Evolutionary conservation across 2,113 vertebrate genomes (phyloP), one percentile per base, ranked within the genome.

Genomic region (Albula goreensis): DNA sequence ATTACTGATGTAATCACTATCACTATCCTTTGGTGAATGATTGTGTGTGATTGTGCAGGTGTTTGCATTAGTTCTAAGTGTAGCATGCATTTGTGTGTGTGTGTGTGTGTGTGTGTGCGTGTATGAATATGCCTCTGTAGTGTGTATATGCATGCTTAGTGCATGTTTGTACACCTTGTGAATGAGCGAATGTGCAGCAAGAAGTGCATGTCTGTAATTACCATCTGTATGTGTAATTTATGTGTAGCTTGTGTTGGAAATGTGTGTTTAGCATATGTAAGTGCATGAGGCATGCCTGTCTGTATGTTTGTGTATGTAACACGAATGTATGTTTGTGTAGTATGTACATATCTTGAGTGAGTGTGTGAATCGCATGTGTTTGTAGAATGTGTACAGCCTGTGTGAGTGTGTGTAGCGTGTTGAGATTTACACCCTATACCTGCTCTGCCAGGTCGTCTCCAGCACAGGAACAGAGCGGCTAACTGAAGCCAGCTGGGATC

Each of bases 401-500:
- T 89, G 85, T 91, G 89, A 88, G 86, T 90, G 90, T 87, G 91
- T 87, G 8, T 15, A 57, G 90, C 83, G 86, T 88, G 90, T 90
- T 89, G 91, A 92, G 92, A 93, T 93, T 91, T 92, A 91, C 89
- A 89, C 89, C 89, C 91, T 90, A 92, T 92, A 93, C 93, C 92
- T 95, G 90, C 50, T 86, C 93, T 93, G 89, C 92, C 93, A 90
- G 88, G 90, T 85, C 83, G 0, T 89, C 91, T 91, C 89, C 88
- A 88, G 88, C 85, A 88, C 90, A 88, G 90, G 91, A 88, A 88
- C 84, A 86, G 89, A 88, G 87, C 87, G 85, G 41, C 85, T 93
- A 96, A 96, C 94, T 92, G 86, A 92, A 96, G 92, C 93, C 95
- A 95, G 96, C 93, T 96, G 94, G 92, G 85, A 90, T 94, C 90